Evolutionary conservation across 2,888 invertebrate species (phyloP).

Genomic region (Sarcophaga carnaria): DNA sequence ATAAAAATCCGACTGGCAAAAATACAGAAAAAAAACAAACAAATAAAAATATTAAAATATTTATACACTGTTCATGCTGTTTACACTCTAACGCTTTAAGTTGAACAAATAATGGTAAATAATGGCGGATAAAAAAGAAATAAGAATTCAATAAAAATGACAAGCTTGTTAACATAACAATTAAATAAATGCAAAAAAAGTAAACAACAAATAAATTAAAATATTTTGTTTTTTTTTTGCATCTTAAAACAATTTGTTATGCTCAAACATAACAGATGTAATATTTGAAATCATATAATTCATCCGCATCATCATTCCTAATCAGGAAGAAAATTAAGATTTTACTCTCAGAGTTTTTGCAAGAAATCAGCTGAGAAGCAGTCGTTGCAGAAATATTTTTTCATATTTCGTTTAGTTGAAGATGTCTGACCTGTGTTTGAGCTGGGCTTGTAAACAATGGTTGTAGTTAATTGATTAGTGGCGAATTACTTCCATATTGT

Average conservation of each 20-base stretch:
- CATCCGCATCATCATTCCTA: too few species aligned
- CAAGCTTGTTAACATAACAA: neutral
- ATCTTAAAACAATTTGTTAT: neutral
- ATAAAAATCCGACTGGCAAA: neutral
- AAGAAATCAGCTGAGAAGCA: too few species aligned
- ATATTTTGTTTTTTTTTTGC: neutral
- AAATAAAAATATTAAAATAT: constrained; percentile 47
- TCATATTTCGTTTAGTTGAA: too few species aligned
- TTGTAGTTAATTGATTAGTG: too few species aligned
- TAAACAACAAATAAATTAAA: constrained; percentile 5
- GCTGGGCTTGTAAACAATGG: too few species aligned
- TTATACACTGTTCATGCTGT: constrained; percentile 35
- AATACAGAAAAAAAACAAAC: neutral
- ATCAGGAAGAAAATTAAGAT: too few species aligned
- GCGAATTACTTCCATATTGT: too few species aligned
- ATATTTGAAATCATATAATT: too few species aligned
- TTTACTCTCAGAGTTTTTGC: too few species aligned
- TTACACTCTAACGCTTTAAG: constrained; percentile 48
- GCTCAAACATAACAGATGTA: neutral
- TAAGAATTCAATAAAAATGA: neutral
- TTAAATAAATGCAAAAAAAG: constrained; percentile 7
- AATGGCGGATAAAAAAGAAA: constrained; percentile 6
- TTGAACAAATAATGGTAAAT: constrained; percentile 12
- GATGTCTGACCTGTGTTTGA: too few species aligned
- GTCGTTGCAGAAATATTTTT: too few species aligned